Evolutionary conservation across 2,113 vertebrate genomes (phyloP), one percentile per base, ranked within the genome.

Genomic region (Pygoscelis adeliae): DNA sequence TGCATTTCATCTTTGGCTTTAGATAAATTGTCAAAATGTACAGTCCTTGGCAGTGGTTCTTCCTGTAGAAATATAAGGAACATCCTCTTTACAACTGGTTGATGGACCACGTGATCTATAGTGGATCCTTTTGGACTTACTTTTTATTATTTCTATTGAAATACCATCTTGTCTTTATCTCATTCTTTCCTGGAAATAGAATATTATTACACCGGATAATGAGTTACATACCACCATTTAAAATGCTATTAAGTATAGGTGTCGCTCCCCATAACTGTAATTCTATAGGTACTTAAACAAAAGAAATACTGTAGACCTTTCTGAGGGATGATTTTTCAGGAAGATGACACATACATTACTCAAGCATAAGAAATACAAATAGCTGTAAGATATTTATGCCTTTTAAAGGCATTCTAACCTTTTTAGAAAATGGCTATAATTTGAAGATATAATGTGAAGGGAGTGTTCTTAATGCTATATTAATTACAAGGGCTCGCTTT

Each of bases 381-480:
- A 94, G 61, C 90, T 97, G 82, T 79, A 95, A 95, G 95, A 94
- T 86, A 88, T 94, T 87, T 71, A 91, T 87, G 78, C 49, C 63
- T 96, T 97, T 95, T 87, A 94, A 83, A 83, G 71, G 81, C 81
- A 74, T 92, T 89, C 87, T 98, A 96, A 95, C 96, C 96, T 97
- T 94, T 98, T 97, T 98, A 97, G 96, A 95, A 98, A 97, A 97
- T 95, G 94, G 91, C 67, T 96, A 87, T 93, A 95, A 97, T 97
- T 96, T 96, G 80, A 97, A 91, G 88, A 92, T 87, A 93, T 84
- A 91, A 93, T 93, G 88, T 95, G 80, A 94, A 97, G 61, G 90
- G 91, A 97, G 90, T 96, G 90, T 97, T 97, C 95, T 97, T 97
- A 98, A 97, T 96, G 94, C 65, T 97, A 95, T 91, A 92, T 97